phyloP scores from a whole-genome alignment of 2,113 vertebrate species.

The Lasiurus borealis region DNA sequence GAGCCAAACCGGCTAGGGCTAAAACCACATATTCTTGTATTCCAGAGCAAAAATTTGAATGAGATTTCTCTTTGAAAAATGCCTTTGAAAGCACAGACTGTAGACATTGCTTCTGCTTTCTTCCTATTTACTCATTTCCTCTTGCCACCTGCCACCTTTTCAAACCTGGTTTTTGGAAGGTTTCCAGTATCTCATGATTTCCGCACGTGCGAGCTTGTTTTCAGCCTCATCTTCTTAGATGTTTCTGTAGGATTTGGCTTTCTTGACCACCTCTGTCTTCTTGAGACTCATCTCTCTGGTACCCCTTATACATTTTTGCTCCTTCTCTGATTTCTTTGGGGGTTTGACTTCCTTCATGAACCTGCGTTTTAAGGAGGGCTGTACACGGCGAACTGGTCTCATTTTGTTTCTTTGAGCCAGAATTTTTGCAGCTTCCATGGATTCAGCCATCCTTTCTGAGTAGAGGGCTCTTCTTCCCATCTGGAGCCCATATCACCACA shows the following conservation, averaged over 20 bases:
- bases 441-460: not conserved
- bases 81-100: not conserved
- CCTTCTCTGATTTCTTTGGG: not conserved
- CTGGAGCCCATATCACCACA: not conserved
- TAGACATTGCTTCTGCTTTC: not conserved
- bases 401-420: slow-evolving; percentile 38
- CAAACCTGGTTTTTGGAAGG: not conserved
- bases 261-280: not conserved
- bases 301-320: not conserved
- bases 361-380: not conserved
- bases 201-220: not conserved
- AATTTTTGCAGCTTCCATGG: not conserved
- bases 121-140: not conserved
- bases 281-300: not conserved
- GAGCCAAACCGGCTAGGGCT: not conserved
- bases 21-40: not conserved
- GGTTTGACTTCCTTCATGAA: not conserved
- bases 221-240: not conserved
- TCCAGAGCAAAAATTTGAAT: not conserved
- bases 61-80: not conserved
- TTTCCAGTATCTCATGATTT: not conserved
- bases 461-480: not conserved
- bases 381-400: not conserved
- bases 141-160: not conserved
- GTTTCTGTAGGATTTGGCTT: too few species aligned